Conservation (phyloP, 2,888 invertebrate species). For the Epinotia ramella region DNA sequence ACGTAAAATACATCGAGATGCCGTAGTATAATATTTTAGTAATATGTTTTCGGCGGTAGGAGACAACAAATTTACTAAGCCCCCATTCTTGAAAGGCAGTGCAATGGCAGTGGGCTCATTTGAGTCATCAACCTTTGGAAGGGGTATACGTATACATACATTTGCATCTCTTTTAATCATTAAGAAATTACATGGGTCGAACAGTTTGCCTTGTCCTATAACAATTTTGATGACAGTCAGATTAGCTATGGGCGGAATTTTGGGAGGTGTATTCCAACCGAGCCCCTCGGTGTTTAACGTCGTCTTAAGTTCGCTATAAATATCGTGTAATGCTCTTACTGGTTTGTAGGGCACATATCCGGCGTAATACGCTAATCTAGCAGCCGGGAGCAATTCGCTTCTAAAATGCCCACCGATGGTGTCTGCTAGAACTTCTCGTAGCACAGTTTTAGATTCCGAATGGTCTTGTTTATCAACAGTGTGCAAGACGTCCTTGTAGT, state of each 20-base stretch:
- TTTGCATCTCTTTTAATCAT: conserved; percentile 67
- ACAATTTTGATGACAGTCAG: conserved; percentile 72
- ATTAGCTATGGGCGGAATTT: conserved; percentile 65
- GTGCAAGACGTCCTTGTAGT: conserved; percentile 63
- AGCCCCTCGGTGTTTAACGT: conserved; percentile 72
- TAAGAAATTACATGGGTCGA: conserved; percentile 68
- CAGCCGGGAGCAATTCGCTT: conserved; percentile 70
- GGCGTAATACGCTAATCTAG: conserved; percentile 76
- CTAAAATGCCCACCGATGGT: conserved; percentile 74
- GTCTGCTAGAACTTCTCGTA: conserved; percentile 70
- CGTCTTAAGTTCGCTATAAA: conserved; percentile 64
- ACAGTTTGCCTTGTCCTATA: conserved; percentile 63
- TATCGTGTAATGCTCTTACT: conserved; percentile 66
- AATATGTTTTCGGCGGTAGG: conserved; percentile 68
- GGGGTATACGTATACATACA: conserved; percentile 72
- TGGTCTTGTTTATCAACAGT: conserved; percentile 56
- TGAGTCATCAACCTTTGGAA: conserved; percentile 68
- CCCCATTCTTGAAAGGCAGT: conserved; percentile 70
- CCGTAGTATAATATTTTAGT: conserved; percentile 75
- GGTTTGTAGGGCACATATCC: conserved; percentile 72
- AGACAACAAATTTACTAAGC: conserved; percentile 66
- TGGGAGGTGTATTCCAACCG: conserved; percentile 69
- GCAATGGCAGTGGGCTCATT: conserved; percentile 66
- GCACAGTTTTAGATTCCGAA: conserved; percentile 53
- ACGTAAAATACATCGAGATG: conserved; percentile 70